Conservation (phyloP, 2,113 vertebrate genomes). For the Coturnix japonica region DNA sequence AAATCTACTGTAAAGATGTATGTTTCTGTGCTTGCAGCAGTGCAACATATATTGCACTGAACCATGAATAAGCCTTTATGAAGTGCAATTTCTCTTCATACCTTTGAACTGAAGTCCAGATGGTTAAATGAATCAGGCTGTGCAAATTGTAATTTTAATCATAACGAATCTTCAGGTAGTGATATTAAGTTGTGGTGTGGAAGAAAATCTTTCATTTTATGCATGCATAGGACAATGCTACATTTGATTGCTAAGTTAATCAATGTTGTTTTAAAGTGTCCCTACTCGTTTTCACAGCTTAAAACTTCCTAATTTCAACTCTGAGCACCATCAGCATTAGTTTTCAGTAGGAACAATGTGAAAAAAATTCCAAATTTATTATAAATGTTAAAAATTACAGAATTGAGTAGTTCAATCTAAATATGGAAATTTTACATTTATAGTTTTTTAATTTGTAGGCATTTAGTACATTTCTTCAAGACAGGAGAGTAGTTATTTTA, state of each 20-base stretch:
- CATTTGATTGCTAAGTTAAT: constrained; percentile 2
- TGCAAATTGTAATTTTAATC: not conserved
- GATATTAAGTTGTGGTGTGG: not conserved
- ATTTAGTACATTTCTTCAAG: not conserved
- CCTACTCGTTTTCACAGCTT: not conserved
- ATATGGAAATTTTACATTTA: fast-evolving
- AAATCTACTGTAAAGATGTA: not conserved
- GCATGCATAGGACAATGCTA: not conserved
- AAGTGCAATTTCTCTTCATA: not conserved
- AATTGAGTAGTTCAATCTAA: not conserved
- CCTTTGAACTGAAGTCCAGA: not conserved
- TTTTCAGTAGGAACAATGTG: not conserved
- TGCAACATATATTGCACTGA: too few relatives aligned
- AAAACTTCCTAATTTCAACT: not conserved
- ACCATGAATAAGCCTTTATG: not conserved
- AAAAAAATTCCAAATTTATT: not conserved
- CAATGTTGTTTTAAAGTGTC: not conserved
- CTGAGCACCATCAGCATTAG: not conserved
- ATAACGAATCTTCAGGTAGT: not conserved
- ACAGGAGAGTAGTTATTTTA: not conserved
- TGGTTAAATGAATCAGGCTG: not conserved
- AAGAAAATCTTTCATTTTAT: not conserved
- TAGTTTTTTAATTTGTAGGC: not conserved
- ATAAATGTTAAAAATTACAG: not conserved
- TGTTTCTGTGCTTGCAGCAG: not conserved